Conservation (phyloP, 1,140 invertebrate genomes). For the Temnothorax curvispinosus region DNA sequence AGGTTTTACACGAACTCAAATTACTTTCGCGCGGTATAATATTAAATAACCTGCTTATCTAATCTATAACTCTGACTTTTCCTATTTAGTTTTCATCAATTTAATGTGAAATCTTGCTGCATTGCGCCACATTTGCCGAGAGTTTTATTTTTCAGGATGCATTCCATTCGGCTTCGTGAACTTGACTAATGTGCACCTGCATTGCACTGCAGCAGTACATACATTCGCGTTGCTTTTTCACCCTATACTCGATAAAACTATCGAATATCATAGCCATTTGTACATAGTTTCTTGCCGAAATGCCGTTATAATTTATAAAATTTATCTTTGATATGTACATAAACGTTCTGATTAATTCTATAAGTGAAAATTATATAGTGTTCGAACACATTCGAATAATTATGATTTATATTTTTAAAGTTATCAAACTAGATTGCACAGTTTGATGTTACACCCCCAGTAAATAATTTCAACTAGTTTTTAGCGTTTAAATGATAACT, state of each 20-base stretch:
- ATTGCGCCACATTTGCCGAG: background rate
- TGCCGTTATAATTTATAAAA: background rate
- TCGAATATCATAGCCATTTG: background rate
- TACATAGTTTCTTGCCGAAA: background rate
- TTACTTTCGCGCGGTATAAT: background rate
- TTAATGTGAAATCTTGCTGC: background rate
- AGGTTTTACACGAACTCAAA: background rate
- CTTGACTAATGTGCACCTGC: conserved; percentile 57
- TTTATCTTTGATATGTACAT: background rate
- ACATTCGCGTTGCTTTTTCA: background rate
- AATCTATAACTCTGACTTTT: conserved; percentile 1
- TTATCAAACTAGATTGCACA: background rate
- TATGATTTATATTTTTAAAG: background rate
- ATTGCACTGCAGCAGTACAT: conserved; percentile 20
- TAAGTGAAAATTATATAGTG: background rate
- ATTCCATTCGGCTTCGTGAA: conserved; percentile 39
- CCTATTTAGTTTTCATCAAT: conserved; percentile 25
- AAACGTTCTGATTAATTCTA: background rate
- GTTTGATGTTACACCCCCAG: background rate
- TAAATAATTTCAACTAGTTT: background rate
- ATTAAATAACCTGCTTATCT: background rate
- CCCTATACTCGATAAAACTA: conserved; percentile 4
- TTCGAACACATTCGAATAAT: background rate
- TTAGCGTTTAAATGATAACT: background rate
- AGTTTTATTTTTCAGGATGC: conserved; percentile 31